Evolutionary conservation across 2,888 invertebrate genomes (phyloP).

Genomic region (Acrobasis repandana): DNA sequence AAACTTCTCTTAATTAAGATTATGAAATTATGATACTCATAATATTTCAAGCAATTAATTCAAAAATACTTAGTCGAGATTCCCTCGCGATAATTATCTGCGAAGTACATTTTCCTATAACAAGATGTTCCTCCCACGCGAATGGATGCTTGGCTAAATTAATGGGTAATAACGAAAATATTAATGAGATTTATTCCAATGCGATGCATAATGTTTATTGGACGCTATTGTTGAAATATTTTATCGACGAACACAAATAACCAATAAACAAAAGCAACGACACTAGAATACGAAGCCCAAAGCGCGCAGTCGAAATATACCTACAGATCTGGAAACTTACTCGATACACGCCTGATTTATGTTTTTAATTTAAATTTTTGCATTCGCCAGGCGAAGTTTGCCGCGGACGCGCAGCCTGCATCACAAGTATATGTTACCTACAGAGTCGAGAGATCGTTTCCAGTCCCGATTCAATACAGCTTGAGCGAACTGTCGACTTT

Average conservation of each 20-base stretch:
- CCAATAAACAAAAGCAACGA: constrained; percentile 45
- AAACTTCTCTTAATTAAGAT: constrained; percentile 79
- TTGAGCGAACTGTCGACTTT: constrained; percentile 76
- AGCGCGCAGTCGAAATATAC: constrained; percentile 66
- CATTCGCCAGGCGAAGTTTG: constrained; percentile 79
- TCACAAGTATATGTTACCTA: constrained; percentile 76
- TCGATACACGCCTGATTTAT: constrained; percentile 83
- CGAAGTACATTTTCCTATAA: constrained; percentile 32
- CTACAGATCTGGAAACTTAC: constrained; percentile 75
- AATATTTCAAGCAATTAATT: constrained; percentile 78
- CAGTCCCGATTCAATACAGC: constrained; percentile 74
- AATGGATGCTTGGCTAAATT: constrained; percentile 4
- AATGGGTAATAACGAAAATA: constrained; percentile 2
- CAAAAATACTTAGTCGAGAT: constrained; percentile 62
- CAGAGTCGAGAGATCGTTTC: constrained; percentile 67
- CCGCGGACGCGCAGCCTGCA: constrained; percentile 79
- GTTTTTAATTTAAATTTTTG: constrained; percentile 84
- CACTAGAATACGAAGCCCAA: constrained; percentile 53
- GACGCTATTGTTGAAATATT: not conserved
- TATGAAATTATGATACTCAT: constrained; percentile 79
- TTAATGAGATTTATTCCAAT: constrained; percentile 3
- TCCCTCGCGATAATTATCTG: constrained; percentile 66
- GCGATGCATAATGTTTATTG: not conserved
- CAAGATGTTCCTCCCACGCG: constrained; percentile 15
- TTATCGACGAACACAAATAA: constrained; percentile 25